Conservation (phyloP, 2,113 vertebrate genomes). For the Desmodus rotundus region DNA sequence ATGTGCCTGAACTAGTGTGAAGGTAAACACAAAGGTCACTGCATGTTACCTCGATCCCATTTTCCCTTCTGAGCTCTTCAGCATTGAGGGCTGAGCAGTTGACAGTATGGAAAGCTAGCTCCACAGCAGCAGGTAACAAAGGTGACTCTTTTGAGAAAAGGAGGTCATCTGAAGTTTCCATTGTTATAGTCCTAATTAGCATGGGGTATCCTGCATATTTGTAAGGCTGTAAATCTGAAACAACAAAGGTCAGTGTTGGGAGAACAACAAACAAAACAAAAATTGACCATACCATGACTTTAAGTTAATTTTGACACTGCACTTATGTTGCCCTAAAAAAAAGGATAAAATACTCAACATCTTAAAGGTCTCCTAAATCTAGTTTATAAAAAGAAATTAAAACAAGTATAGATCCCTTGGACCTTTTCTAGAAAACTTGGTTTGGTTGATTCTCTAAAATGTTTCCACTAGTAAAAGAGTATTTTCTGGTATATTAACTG, state of each 20-base stretch:
- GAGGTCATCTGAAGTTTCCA: conserved; percentile 93
- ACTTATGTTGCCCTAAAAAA: background rate
- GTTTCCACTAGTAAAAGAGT: background rate
- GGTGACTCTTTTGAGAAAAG: conserved; percentile 97
- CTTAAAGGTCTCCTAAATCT: background rate
- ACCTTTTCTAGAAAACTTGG: background rate
- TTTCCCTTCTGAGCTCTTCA: conserved; percentile 95
- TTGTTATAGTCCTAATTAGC: conserved; percentile 97
- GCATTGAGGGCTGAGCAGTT: conserved; percentile 98
- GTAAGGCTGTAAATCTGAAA: conserved; percentile 95
- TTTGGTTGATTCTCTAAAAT: conserved; percentile 2
- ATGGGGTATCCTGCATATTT: conserved; percentile 99
- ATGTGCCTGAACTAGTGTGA: background rate
- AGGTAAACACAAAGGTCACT: background rate
- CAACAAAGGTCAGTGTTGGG: background rate
- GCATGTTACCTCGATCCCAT: conserved; percentile 91
- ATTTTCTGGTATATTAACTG: background rate
- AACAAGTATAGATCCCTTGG: background rate
- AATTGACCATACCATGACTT: background rate
- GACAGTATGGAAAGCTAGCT: conserved; percentile 96
- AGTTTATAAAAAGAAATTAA: conserved; percentile 12
- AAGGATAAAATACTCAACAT: background rate
- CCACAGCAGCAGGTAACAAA: conserved; percentile 91
- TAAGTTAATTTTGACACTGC: background rate
- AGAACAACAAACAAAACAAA: background rate